Evolutionary conservation across 2,797 vertebrate species (phyloP).

Genomic region (Falco peregrinus): DNA sequence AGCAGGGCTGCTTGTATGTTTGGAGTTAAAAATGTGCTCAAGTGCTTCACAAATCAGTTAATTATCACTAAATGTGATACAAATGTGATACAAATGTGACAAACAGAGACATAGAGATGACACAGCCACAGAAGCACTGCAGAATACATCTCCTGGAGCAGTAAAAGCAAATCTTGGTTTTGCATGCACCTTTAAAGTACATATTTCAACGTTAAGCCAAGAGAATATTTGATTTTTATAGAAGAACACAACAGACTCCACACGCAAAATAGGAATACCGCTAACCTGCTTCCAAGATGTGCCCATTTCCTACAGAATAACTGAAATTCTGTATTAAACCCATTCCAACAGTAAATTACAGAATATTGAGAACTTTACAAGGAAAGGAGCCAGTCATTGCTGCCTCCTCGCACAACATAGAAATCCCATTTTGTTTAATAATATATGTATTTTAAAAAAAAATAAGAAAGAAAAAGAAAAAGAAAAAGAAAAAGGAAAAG

Average conservation of each 20-base stretch:
- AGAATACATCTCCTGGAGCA: not conserved
- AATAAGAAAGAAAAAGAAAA: too few species aligned
- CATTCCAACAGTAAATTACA: not conserved
- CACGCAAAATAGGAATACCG: not conserved
- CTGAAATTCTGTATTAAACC: not conserved
- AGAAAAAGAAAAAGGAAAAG: too few species aligned
- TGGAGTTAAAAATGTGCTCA: not conserved
- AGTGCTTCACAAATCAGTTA: not conserved
- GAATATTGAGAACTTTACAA: not conserved
- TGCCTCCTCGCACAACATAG: not conserved
- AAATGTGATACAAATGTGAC: too few species aligned
- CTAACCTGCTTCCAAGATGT: not conserved
- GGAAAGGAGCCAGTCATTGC: not conserved
- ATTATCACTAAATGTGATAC: slow-evolving; percentile 18
- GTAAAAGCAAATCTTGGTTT: not conserved
- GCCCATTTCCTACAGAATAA: not conserved
- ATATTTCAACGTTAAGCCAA: not conserved
- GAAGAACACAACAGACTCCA: not conserved
- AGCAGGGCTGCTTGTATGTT: not conserved
- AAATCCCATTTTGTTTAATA: not conserved
- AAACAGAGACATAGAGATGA: not conserved
- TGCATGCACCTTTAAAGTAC: not conserved
- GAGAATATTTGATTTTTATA: not conserved
- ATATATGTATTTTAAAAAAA: too few species aligned
- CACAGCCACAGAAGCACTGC: not conserved